These are phyloP conservation scores for Tachysurus vachellii DNA, from an alignment of 2,113 vertebrate genomes.

Conservation along the genomic window DNA sequence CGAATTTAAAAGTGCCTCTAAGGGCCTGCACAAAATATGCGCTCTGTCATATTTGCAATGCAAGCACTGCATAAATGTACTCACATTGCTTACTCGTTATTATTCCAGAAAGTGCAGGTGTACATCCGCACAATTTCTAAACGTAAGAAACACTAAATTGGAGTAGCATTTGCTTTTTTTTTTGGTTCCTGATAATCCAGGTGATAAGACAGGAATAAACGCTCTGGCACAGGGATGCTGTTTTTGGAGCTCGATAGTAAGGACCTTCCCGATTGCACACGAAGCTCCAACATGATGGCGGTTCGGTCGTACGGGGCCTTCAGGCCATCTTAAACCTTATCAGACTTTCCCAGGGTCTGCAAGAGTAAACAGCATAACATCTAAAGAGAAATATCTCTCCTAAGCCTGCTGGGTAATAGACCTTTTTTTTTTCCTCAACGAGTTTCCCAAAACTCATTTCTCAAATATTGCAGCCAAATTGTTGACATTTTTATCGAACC, in stretches of 20 bases:
- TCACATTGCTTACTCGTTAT: conserved; percentile 4
- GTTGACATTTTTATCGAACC: conserved; percentile 7
- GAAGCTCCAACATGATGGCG: not conserved
- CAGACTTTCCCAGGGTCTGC: conserved; percentile 33
- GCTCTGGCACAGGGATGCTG: not conserved
- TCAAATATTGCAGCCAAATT: conserved; percentile 2
- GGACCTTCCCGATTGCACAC: not conserved
- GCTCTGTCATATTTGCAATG: not conserved
- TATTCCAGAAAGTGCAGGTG: conserved; percentile 15
- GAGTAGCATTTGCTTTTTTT: not conserved
- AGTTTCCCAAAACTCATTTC: conserved; percentile 6
- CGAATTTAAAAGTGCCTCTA: conserved; percentile 13
- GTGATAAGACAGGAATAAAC: not conserved
- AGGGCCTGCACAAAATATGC: not conserved
- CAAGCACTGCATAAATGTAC: conserved; percentile 1
- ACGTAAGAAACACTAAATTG: not conserved
- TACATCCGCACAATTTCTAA: not conserved
- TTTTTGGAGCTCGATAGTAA: conserved; percentile 20
- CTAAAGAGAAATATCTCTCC: conserved; percentile 1
- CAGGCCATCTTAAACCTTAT: conserved; percentile 29
- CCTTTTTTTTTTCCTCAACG: not conserved
- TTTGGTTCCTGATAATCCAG: not conserved
- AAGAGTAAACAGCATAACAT: conserved; percentile 26
- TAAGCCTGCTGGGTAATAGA: conserved; percentile 4
- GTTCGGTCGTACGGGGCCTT: not conserved